Evolutionary conservation across 2,888 invertebrate genomes (phyloP), one percentile per base, ranked within the genome.

Genomic region (Melanostoma mellinum): DNA sequence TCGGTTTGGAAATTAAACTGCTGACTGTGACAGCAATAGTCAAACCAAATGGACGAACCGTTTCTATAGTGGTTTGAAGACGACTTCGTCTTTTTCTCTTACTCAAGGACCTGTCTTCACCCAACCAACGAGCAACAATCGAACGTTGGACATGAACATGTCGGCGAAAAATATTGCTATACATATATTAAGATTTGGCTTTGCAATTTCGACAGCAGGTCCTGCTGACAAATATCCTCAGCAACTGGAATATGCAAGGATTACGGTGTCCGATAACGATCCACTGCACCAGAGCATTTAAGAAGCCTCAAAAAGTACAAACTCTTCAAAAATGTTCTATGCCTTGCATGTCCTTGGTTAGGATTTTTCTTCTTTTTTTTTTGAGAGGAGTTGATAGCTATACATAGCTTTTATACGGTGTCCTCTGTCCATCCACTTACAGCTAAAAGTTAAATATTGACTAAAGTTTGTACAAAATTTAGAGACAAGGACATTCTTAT

Each of bases 381-480:
- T 58, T 6, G 30, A 10, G 42, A n/a, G 33, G 10, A 52, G 36
- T 20, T 20, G 20, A 20, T 20, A 20, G 1, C 20, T 20, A 20
- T 20, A 6, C 69, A 69, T 40, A 20, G 38, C 30, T 35, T 20
- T 6, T 71, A n/a, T 75, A 33, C 60, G 55, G 55, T 61, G 48
- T 78, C 58, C 69, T 74, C 48, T 63, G 63, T 50, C 48, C 30
- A 50, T 71, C 65, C 79, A 79, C 67, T 71, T 61, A 56, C 74
- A 71, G 75, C 79, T 84, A 73, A 75, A 84, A 78, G 79, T 84
- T 75, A 79, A 84, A 84, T 79, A 84, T 75, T 84, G 74, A 79
- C 75, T 56, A 35, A 74, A 71, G 74, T 74, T 76, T 56, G 48
- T 53, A n/a, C 38, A 32, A 69, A 67, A 68, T 33, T 65, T 71